Base-by-base conservation (phyloP, 2,888 invertebrate genomes). In the Micropterix aruncella region DNA sequence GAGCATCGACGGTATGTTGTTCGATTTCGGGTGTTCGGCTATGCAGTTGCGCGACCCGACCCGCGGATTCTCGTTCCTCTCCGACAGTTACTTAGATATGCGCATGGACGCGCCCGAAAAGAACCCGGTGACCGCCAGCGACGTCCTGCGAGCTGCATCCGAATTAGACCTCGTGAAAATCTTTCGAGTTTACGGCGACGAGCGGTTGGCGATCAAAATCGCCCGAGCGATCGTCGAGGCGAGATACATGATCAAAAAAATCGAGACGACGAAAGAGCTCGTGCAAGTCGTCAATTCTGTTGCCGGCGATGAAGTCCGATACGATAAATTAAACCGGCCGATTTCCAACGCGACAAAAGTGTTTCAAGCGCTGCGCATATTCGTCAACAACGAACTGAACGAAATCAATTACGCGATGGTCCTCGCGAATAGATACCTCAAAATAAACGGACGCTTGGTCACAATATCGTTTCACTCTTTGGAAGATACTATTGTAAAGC, bases 371-470 rank as follows among this genome's bases (percentile, higher is more conserved):
- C 61, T 96, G 48, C 73, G 96, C 47, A 95, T 96, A 55, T 94
- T 96, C 63, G 89, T 96, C 0, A 96, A 96, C 59, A 89, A 96
- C 61, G 96, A 96, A 67, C 65, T 96, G 1, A 96, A 96, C 60
- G 94, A 96, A 70, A 75, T 96, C 2, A 89, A 94, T 66, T 88
- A 86, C 60, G 94, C 80, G 0, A 77, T 96, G 62, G 60, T 87
- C 17, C 55, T 92, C 44, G 85, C 92, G 0, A 77, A 81, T 49
- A 74, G 74, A 56, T 86, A 79, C 56, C 70, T 96, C 16, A 88
- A 86, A 65, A 62, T 79, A 0, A 78, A 80, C 36, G 95, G 95
- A 0, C 71, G 80, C 47, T 60, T 95, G 47, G 80, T 89, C 1
- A 81, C 87, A 0, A 77, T 96, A 37, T 80, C 90, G 12, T 96